Evolutionary conservation across 2,888 invertebrate genomes (phyloP).

Genomic region (Megastigmus dorsalis): DNA sequence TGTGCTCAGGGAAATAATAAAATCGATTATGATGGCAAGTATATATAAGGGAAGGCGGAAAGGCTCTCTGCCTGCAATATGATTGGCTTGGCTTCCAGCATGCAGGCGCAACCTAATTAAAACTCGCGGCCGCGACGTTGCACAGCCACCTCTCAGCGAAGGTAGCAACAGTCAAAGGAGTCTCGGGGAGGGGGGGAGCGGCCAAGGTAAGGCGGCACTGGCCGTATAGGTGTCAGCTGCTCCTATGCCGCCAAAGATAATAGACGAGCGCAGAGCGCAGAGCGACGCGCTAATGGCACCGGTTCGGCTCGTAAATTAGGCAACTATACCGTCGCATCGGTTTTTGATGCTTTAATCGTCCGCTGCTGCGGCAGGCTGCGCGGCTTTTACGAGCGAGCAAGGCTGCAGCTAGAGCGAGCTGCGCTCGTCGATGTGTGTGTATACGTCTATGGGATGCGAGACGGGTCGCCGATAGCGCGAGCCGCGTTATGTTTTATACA

Average conservation of each 20-base stretch:
- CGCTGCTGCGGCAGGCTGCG: conserved; percentile 46
- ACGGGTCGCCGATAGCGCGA: too few species aligned
- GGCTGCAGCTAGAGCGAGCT: not conserved
- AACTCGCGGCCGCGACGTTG: conserved; percentile 22
- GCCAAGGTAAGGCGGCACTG: too few species aligned
- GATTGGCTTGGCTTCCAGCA: conserved; percentile 58
- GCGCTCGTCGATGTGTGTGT: not conserved
- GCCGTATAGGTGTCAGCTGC: conserved; percentile 9
- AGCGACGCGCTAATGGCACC: conserved; percentile 59
- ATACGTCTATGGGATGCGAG: too few species aligned
- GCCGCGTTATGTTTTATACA: conserved; percentile 36
- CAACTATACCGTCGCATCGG: conserved; percentile 46
- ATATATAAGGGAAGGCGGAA: conserved; percentile 58
- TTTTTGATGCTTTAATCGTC: conserved; percentile 51
- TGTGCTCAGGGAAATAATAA: conserved; percentile 6
- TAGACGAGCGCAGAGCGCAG: not conserved
- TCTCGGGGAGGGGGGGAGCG: not conserved
- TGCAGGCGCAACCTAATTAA: conserved; percentile 60
- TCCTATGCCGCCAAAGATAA: not conserved
- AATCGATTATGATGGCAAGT: conserved; percentile 30
- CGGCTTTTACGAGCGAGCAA: conserved; percentile 50
- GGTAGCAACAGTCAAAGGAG: not conserved
- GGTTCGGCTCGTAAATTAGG: conserved; percentile 61
- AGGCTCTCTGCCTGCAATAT: conserved; percentile 39
- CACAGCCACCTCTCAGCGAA: not conserved